A percentile compares a stretch with the other conserved stretches of the same genome.
Conservation (phyloP, 2,797 vertebrate species). For the Limosa lapponica region DNA sequence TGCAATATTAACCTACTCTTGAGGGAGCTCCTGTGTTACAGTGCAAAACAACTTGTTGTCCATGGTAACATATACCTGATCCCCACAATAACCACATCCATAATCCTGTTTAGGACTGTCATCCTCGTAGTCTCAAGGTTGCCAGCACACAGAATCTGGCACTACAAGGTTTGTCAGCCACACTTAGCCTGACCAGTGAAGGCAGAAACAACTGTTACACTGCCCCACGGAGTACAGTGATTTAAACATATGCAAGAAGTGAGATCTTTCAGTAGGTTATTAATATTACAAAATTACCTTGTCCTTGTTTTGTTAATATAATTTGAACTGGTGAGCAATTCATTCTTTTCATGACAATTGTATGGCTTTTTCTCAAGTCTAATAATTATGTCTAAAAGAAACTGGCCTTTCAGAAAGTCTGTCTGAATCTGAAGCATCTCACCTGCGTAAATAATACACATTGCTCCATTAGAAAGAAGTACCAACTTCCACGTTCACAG, state of each 20-base stretch:
- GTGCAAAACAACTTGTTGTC: not conserved
- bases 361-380: not conserved
- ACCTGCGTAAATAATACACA: not conserved
- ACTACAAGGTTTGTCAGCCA: not conserved
- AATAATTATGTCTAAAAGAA: not conserved
- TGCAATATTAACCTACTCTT: not conserved
- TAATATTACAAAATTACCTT: not conserved
- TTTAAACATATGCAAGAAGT: not conserved
- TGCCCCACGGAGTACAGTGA: not conserved
- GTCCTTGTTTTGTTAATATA: not conserved
- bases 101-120: not conserved
- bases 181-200: not conserved
- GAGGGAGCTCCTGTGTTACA: not conserved
- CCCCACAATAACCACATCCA: not conserved
- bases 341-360: not conserved
- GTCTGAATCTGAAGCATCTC: not conserved
- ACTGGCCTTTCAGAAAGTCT: not conserved
- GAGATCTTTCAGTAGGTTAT: not conserved
- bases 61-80: not conserved
- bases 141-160: not conserved
- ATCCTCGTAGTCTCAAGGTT: not conserved
- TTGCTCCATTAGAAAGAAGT: not conserved
- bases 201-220: not conserved
- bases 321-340: not conserved
- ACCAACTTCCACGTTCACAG: not conserved